Conservation (phyloP, 2,113 vertebrate genomes). For the Hemicordylus capensis region DNA sequence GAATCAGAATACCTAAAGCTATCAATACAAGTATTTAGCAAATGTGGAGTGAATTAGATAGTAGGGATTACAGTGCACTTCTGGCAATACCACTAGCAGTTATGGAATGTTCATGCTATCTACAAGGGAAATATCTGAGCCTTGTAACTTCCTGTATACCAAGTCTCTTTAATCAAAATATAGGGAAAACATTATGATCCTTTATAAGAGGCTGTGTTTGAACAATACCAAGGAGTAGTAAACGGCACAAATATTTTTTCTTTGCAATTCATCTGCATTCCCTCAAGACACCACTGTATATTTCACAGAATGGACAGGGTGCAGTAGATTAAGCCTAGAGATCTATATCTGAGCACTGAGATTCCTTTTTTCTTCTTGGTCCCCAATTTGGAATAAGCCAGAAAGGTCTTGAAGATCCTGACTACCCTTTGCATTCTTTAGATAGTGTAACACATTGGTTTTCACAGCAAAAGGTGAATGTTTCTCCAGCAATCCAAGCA, state of each 20-base stretch:
- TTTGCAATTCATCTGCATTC: conserved; percentile 20
- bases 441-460: conserved; percentile 20
- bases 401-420: conserved; percentile 28
- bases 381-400: conserved; percentile 23
- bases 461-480: background rate
- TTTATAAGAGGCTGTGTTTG: fast-evolving
- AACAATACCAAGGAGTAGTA: background rate
- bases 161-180: fast-evolving
- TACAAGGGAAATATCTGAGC: background rate
- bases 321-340: background rate
- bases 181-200: background rate
- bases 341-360: conserved; percentile 6
- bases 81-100: background rate
- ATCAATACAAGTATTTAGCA: background rate
- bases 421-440: conserved; percentile 19
- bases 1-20: background rate
- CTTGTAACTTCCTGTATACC: background rate
- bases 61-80: too few species aligned
- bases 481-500: background rate
- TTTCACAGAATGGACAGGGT: background rate
- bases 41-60: fast-evolving
- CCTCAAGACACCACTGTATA: fast-evolving
- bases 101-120: background rate
- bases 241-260: background rate
- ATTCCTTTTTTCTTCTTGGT: conserved; percentile 19